These are phyloP conservation scores for Drosophila guanche DNA, from an alignment of 1,140 invertebrate species.

Conservation along the genomic window DNA sequence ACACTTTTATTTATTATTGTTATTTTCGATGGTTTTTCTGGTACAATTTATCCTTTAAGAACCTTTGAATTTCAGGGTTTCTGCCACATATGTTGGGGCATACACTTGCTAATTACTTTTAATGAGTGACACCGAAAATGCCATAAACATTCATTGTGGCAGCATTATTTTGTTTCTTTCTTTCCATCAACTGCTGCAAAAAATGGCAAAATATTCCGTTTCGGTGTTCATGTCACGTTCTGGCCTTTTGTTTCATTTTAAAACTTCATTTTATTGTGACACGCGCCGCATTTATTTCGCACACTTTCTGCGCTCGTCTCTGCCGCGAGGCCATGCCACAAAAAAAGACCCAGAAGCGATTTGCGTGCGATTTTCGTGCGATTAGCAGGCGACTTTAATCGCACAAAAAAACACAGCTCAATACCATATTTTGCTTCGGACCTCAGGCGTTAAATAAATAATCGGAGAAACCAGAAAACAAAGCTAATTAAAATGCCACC, in stretches of 20 bases:
- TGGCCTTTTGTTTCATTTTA: conserved; percentile 49
- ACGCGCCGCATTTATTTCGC: conserved; percentile 44
- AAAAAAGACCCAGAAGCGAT: conserved; percentile 7
- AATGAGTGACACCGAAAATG: conserved; percentile 30
- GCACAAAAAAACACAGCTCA: neutral
- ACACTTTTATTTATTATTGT: conserved; percentile 17
- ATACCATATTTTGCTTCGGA: neutral
- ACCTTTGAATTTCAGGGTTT: conserved; percentile 38
- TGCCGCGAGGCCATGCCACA: conserved; percentile 15
- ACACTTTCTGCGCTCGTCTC: conserved; percentile 12
- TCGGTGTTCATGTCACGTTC: conserved; percentile 58
- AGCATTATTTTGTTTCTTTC: conserved; percentile 18
- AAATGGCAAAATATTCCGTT: conserved; percentile 31
- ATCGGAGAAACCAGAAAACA: conserved; percentile 21
- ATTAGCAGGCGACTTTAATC: conserved; percentile 38
- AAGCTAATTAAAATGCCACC: conserved; percentile 53
- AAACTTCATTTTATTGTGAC: conserved; percentile 44
- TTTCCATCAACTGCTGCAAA: neutral
- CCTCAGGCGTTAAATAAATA: conserved; percentile 26
- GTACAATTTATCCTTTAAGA: conserved; percentile 5
- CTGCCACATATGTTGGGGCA: conserved; percentile 31
- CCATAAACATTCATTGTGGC: conserved; percentile 30
- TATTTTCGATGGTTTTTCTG: conserved; percentile 15
- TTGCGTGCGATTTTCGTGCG: conserved; percentile 39
- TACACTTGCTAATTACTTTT: conserved; percentile 59